Evolutionary conservation across 2,888 invertebrate genomes (phyloP).

Genomic region (Acheta domesticus): DNA sequence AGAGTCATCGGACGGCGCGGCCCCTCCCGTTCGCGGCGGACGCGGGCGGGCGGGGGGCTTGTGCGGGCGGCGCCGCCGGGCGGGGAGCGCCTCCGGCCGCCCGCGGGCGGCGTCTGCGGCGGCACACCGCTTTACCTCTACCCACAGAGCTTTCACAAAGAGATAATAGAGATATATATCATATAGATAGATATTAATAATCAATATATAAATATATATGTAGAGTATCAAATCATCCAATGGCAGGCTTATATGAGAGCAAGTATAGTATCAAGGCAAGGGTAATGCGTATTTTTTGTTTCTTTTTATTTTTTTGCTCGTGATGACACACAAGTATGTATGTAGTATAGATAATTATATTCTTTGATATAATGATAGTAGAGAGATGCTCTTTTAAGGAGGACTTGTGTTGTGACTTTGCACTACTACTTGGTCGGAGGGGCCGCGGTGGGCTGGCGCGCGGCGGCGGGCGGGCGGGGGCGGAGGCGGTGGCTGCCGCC

Average conservation of each 20-base stretch:
- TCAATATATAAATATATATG: not conserved
- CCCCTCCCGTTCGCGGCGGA: slow-evolving; percentile 27
- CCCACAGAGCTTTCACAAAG: not conserved
- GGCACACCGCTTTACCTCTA: not conserved
- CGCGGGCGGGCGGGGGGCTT: slow-evolving; percentile 23
- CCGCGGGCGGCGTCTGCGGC: not conserved
- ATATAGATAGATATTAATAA: not conserved
- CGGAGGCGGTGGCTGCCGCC: not conserved
- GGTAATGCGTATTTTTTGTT: not conserved
- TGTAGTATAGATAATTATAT: not conserved
- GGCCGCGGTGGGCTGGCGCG: not conserved
- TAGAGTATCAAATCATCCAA: not conserved
- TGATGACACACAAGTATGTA: no score
- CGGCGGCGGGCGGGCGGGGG: not conserved
- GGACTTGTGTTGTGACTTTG: no score
- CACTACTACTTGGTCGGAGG: not conserved
- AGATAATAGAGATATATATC: not conserved
- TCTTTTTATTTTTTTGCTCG: not conserved
- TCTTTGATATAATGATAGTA: not conserved
- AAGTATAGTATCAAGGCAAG: not conserved
- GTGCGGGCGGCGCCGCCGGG: not conserved
- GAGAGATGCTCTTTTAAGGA: not conserved
- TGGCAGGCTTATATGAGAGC: slow-evolving; percentile 18
- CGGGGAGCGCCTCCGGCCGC: not conserved
- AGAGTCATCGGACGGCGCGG: slow-evolving; percentile 25